These are phyloP conservation scores for Scelioninae gen. 1 DNA, from an alignment of 2,888 invertebrate species.

Conservation along the genomic window DNA sequence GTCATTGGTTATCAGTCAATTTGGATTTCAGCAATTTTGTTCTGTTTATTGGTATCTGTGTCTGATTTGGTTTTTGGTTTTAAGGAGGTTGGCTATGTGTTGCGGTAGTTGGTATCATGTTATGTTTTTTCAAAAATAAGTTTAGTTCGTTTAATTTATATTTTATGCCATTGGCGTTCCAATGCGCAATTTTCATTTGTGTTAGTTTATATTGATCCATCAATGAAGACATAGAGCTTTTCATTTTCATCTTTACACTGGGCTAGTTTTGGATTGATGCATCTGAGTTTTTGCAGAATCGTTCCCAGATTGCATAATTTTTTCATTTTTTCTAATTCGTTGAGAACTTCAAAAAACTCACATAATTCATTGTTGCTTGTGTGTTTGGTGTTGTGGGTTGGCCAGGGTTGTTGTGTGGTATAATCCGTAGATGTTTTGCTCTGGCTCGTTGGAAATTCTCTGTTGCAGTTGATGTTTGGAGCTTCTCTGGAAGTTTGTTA, in stretches of 20 bases:
- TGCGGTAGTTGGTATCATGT: too few species aligned
- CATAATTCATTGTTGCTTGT: not conserved
- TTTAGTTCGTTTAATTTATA: slow-evolving; percentile 14
- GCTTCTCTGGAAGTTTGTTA: not conserved
- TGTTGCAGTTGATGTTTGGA: not conserved
- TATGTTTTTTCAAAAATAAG: not conserved
- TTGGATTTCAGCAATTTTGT: too few species aligned
- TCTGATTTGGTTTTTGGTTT: too few species aligned
- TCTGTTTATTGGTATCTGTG: too few species aligned
- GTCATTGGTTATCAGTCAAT: too few species aligned
- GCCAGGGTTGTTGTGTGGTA: not conserved
- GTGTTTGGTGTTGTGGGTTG: too few species aligned
- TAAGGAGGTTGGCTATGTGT: too few species aligned
- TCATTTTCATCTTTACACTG: not conserved
- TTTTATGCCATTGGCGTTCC: slow-evolving; percentile 36
- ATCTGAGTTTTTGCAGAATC: not conserved
- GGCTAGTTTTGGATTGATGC: not conserved
- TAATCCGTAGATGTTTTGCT: too few species aligned
- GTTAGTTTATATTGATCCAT: not conserved
- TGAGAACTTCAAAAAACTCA: slow-evolving; percentile 1
- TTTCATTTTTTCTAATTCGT: slow-evolving; percentile 15
- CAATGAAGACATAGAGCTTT: not conserved
- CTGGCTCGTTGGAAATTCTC: too few species aligned
- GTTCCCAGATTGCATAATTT: not conserved
- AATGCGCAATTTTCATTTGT: slow-evolving; percentile 13